These are phyloP conservation scores for Gobionotothen gibberifrons DNA, from an alignment of 2,797 vertebrate genomes.

Conservation along the genomic window DNA sequence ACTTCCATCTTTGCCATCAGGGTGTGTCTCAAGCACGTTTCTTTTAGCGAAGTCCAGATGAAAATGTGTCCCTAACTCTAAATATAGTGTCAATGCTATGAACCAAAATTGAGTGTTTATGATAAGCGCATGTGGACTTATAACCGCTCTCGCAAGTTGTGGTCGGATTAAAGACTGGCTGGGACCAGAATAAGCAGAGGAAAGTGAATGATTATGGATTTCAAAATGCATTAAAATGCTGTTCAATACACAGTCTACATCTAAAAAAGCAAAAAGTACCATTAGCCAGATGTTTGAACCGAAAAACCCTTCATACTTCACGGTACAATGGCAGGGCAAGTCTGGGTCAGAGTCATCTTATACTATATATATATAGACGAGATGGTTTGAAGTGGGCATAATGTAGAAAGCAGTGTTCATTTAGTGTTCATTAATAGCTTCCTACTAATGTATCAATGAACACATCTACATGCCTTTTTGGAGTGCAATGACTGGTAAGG, in stretches of 20 bases:
- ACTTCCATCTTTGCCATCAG: slow-evolving; percentile 50
- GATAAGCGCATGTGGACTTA: slow-evolving; percentile 52
- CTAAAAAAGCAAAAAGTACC: slow-evolving; percentile 21
- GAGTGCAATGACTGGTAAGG: not conserved
- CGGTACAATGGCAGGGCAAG: not conserved
- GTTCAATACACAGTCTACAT: slow-evolving; percentile 15
- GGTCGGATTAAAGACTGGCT: slow-evolving; percentile 63
- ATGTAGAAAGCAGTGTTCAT: slow-evolving; percentile 9
- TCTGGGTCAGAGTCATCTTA: slow-evolving; percentile 24
- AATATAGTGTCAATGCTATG: slow-evolving; percentile 59
- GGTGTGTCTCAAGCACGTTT: slow-evolving; percentile 51
- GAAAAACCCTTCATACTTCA: not conserved
- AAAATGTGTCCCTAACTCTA: slow-evolving; percentile 51
- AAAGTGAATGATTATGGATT: slow-evolving; percentile 49
- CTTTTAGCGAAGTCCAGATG: slow-evolving; percentile 39
- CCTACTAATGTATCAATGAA: slow-evolving; percentile 11
- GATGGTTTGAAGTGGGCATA: slow-evolving; percentile 11
- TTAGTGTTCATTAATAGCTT: slow-evolving; percentile 3
- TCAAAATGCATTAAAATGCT: slow-evolving; percentile 21
- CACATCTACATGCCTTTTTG: not conserved
- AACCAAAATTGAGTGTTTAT: slow-evolving; percentile 75
- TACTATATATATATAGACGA: not conserved
- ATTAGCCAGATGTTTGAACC: slow-evolving; percentile 23
- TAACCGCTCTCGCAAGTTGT: slow-evolving; percentile 39
- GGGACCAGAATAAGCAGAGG: slow-evolving; percentile 47